Conservation (phyloP, 2,797 vertebrate genomes). For the Crossoptilon crossoptilon region DNA sequence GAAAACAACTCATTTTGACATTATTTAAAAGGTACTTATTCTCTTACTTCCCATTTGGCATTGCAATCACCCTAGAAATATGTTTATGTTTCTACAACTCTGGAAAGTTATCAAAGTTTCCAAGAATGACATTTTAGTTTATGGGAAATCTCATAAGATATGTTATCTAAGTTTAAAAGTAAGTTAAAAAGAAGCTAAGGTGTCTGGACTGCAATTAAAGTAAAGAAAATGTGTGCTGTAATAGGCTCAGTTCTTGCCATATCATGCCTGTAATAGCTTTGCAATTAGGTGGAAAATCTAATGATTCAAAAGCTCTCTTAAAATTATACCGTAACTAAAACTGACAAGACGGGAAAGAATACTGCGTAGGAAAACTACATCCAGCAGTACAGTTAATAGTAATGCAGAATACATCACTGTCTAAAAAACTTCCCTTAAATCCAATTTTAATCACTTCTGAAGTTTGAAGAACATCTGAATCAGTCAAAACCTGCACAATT, state of each 20-base stretch:
- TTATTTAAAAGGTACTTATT: background rate
- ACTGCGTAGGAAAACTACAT: background rate
- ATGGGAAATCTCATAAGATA: conserved; percentile 36
- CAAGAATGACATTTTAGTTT: conserved; percentile 28
- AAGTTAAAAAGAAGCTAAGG: conserved; percentile 22
- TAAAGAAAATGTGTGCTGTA: background rate
- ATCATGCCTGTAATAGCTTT: conserved; percentile 36
- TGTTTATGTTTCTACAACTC: background rate
- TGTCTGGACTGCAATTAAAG: conserved; percentile 29
- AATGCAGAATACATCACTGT: background rate
- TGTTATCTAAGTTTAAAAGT: conserved; percentile 34
- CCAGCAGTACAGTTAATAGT: background rate
- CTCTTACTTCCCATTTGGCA: background rate
- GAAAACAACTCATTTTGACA: background rate
- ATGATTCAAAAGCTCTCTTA: conserved; percentile 33
- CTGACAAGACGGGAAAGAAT: background rate
- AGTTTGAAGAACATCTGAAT: background rate
- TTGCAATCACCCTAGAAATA: conserved; percentile 9
- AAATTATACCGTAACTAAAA: conserved; percentile 33
- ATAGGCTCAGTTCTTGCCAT: conserved; percentile 18
- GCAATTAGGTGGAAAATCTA: conserved; percentile 45
- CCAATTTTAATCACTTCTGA: background rate
- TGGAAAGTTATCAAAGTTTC: conserved; percentile 22
- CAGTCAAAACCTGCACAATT: background rate
- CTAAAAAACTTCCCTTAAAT: background rate